Evolutionary conservation across 1,140 invertebrate genomes (phyloP).

Genomic region (Magallana gigas): DNA sequence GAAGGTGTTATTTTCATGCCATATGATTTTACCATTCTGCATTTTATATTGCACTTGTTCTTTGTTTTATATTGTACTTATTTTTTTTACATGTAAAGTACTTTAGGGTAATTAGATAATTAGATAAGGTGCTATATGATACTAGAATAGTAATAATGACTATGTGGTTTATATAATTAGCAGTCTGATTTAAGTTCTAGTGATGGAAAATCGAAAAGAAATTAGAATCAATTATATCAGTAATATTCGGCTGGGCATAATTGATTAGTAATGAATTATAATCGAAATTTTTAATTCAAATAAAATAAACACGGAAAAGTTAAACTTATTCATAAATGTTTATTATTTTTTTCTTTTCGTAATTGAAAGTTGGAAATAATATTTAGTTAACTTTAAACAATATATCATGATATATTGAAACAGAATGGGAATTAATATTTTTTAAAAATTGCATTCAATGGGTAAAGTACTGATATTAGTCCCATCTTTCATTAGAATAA

Average conservation of each 20-base stretch:
- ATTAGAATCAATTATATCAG: too few relatives aligned
- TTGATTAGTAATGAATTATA: too few relatives aligned
- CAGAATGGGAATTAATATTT: too few relatives aligned
- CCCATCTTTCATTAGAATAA: constrained; percentile 17
- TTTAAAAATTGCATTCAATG: neutral
- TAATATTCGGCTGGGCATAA: too few relatives aligned
- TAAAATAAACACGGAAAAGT: too few relatives aligned
- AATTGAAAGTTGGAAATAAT: too few relatives aligned
- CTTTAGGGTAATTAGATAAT: constrained; percentile 8
- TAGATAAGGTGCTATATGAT: neutral
- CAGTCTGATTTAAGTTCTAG: neutral
- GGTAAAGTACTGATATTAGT: neutral
- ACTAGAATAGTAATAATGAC: neutral
- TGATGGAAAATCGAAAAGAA: neutral
- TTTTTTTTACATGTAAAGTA: neutral
- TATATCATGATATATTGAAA: too few relatives aligned
- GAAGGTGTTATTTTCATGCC: constrained; percentile 5
- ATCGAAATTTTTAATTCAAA: too few relatives aligned
- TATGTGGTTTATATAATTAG: constrained; percentile 5
- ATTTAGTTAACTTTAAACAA: too few relatives aligned
- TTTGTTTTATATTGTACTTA: constrained; percentile 14
- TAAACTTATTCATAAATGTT: too few relatives aligned
- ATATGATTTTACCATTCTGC: neutral
- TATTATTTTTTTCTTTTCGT: too few relatives aligned
- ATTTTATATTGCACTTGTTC: constrained; percentile 6